Base-by-base conservation (phyloP, 92 coral and sea anemone species). In the Actinernus sp. region DNA sequence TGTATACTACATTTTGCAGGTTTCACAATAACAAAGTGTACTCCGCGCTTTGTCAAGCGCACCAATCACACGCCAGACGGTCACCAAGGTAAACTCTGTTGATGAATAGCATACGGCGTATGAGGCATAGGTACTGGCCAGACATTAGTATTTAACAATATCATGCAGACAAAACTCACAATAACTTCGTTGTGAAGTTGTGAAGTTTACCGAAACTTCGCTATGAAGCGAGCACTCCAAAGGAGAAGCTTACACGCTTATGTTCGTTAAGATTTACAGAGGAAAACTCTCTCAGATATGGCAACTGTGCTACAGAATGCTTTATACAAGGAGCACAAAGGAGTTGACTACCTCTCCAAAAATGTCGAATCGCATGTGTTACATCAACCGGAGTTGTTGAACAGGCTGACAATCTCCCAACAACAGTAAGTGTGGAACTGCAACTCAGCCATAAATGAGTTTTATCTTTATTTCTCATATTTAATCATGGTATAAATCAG, bases 361-460 rank as follows among this genome's bases (percentile, higher is more conserved):
- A 93, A 90, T 81, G 88, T 82, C 21, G 93, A 93, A 59, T 93
- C 98, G 21, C 75, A 87, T 70, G 82, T 84, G 37, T 49, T 93
- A 11, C 98, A 93, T 61, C 58, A 91, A 26, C 98, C 98, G 13
- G 86, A 77, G 48, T 41, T 76, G 34, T 81, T 83, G 29, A 96
- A 93, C 55, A 73, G 98, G 26, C 84, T 93, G 6, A 90, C 98
- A 0, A 84, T 83, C 40, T 85, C 88, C 8, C 96, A 93, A 44
- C 71, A 81, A 24, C 84, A 82, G 98, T 93, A 78, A 92, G 97
- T 87, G n/a, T n/a, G n/a, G n/a, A n/a, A n/a, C n/a, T n/a, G n/a
- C n/a, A n/a, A n/a, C n/a, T n/a, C n/a, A n/a, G n/a, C n/a, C n/a
- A n/a, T n/a, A n/a, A n/a, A n/a, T n/a, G n/a, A n/a, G n/a, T n/a